Evolutionary conservation across 1,140 invertebrate species (phyloP).

Genomic region (Copidosoma floridanum): DNA sequence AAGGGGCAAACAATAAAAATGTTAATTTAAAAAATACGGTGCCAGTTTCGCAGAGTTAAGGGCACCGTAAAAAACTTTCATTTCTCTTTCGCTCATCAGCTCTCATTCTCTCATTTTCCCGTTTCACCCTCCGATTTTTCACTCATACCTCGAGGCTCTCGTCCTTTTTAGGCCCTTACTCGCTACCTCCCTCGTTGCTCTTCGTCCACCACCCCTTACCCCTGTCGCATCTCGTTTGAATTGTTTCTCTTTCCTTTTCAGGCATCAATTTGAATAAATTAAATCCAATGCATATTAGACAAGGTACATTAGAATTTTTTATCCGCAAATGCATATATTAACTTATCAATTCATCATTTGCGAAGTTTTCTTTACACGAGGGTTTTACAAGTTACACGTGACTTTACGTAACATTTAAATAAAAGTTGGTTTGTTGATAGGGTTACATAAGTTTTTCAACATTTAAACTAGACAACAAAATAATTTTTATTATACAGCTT

Average conservation of each 20-base stretch:
- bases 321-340: no score
- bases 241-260: constrained; percentile 13
- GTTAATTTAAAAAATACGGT: constrained; percentile 55
- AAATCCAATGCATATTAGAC: constrained; percentile 46
- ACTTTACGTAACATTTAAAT: no score
- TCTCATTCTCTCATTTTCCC: constrained; percentile 36
- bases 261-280: constrained; percentile 44
- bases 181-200: not conserved
- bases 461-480: no score
- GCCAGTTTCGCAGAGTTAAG: constrained; percentile 54
- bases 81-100: constrained; percentile 33
- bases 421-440: no score
- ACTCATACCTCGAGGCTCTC: not conserved
- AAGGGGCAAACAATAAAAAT: constrained; percentile 52
- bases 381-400: no score
- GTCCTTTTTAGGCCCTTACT: not conserved
- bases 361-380: no score
- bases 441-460: no score
- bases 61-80: constrained; percentile 50
- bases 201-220: not conserved
- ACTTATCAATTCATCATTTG: no score
- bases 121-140: constrained; percentile 29
- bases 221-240: constrained; percentile 24
- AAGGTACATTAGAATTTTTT: no score
- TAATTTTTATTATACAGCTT: no score